These are phyloP conservation scores for Pandemis heparana DNA, from an alignment of 2,888 invertebrate genomes.

Conservation along the genomic window DNA sequence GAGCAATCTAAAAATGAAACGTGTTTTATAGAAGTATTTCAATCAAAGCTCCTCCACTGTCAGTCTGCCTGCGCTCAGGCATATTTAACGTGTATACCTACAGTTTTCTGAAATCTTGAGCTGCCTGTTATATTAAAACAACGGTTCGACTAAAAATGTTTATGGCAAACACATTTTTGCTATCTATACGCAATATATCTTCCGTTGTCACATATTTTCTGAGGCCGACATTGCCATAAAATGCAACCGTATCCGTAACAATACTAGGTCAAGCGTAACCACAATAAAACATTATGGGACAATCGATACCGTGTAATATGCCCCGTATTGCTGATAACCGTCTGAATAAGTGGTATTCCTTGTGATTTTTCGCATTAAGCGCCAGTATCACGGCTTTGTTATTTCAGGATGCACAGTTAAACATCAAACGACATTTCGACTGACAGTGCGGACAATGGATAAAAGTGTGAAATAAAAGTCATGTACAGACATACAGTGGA, in stretches of 20 bases:
- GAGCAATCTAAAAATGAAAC: slow-evolving; percentile 22
- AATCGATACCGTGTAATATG: slow-evolving; percentile 15
- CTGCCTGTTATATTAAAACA: neutral
- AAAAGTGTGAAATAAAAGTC: slow-evolving; percentile 5
- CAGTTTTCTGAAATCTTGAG: neutral
- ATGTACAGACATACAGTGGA: slow-evolving; percentile 21
- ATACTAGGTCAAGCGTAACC: slow-evolving; percentile 7
- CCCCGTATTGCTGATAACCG: neutral
- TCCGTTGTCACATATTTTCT: neutral
- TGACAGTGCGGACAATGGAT: slow-evolving; percentile 12
- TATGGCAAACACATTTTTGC: neutral
- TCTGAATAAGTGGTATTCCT: neutral
- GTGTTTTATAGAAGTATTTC: slow-evolving; percentile 24
- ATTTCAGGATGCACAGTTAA: slow-evolving; percentile 4
- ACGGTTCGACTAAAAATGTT: neutral
- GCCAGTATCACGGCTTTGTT: neutral
- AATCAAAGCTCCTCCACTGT: slow-evolving; percentile 11
- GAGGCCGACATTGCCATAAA: neutral
- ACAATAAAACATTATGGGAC: slow-evolving; percentile 3
- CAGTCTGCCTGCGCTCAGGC: neutral
- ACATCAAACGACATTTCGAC: neutral
- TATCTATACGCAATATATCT: neutral
- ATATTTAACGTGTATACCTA: neutral
- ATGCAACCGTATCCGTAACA: slow-evolving; percentile 1
- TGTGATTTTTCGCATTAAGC: neutral